Evolutionary conservation across 53 echinoderm and acorn worm species (phyloP).

Genomic region (Luidia sarsii): DNA sequence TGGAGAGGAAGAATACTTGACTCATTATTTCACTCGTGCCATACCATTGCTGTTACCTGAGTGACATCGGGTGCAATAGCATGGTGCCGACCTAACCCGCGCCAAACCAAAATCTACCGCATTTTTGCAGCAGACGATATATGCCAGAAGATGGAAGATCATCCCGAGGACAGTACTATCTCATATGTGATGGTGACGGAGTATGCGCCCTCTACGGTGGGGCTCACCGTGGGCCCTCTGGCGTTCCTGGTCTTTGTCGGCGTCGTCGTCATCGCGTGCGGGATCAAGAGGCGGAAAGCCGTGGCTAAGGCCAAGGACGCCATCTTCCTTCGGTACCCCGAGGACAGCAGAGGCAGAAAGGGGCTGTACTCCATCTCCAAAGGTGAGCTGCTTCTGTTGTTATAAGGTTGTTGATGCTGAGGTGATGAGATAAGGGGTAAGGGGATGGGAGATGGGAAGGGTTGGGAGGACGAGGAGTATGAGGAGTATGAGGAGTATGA

Average conservation of each 20-base stretch:
- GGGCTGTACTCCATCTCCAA: neutral
- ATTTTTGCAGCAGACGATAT: neutral
- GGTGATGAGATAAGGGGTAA: neutral
- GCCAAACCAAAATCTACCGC: neutral
- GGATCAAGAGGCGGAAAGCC: neutral
- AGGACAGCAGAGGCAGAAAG: neutral
- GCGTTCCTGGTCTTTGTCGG: neutral
- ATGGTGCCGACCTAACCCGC: no score
- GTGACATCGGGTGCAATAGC: no score
- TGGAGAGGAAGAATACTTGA: no score
- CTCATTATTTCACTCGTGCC: no score
- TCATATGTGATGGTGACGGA: neutral
- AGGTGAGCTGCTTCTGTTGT: neutral
- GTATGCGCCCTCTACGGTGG: neutral
- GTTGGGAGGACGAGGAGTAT: no score
- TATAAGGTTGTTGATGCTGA: neutral
- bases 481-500: no score
- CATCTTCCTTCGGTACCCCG: slow-evolving; percentile 27
- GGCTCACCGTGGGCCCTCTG: neutral
- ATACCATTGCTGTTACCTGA: no score
- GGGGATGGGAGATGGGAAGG: no score
- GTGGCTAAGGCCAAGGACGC: slow-evolving; percentile 30
- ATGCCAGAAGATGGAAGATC: neutral
- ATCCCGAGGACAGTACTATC: neutral
- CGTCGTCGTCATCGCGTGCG: neutral